Evolutionary conservation across 2,797 vertebrate species (phyloP), one percentile per base, ranked within the genome.

Genomic region (Silurus lanzhouensis): DNA sequence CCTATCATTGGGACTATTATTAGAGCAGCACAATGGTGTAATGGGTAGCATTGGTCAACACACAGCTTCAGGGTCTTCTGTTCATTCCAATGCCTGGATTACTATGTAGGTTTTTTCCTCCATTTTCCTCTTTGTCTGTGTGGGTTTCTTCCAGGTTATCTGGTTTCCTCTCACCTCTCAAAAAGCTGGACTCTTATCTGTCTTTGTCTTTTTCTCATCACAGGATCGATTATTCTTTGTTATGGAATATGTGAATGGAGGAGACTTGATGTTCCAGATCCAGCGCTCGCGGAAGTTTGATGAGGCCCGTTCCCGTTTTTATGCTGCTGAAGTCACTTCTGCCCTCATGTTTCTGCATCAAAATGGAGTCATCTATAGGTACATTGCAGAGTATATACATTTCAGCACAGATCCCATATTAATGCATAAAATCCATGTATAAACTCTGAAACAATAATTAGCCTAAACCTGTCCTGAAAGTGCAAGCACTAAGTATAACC

Each of bases 251-350:
- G 98, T 99, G 88, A 99, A 99, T 3, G 98, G 98, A 90, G 98
- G 98, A 92, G 98, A 99, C 94, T 94, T 99, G 90, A 99, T 99
- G 98, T 99, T 99, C 93, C 98, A 99, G 95, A 99, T 99, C 91
- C 98, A 99, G 90, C 96, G 97, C 87, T 99, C 98, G 55, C 95
- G 98, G 90, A 99, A 99, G 93, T 99, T 99, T 22, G 98, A 99
- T 0, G 98, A 99, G 92, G 93, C 97, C 78, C 98, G 98, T 84
- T 99, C 98, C 31, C 96, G 98, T 86, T 99, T 99, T 92, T 99
- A 99, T n/a, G 97, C 97, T 31, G 98, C 98, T 60, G 98, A 99
- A 92, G 97, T 99, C 92, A 99, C 97, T n/a, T 99, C 98, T 0
- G 98, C 98, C 10, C 97, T 99, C 91, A 99, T 99, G 98, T 99